Evolutionary conservation across 1,140 invertebrate species (phyloP).

Genomic region (Lepeophtheirus salmonis): DNA sequence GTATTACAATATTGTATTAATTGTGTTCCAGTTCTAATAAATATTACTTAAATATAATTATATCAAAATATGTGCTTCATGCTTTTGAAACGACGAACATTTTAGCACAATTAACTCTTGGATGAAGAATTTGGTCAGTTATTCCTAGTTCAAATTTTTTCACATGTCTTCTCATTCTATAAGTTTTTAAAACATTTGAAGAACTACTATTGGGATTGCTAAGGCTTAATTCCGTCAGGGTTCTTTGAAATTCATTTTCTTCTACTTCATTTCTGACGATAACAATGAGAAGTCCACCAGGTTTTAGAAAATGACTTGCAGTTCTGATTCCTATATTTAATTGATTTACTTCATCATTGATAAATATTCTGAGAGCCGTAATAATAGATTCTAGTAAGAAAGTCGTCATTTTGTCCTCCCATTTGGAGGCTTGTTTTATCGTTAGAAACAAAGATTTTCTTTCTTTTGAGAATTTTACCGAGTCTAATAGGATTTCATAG

Average conservation of each 20-base stretch:
- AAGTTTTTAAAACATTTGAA: not conserved
- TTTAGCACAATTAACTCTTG: not conserved
- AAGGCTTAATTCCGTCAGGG: no score
- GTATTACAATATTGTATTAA: no score
- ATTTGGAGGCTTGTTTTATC: not conserved
- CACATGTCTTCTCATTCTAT: not conserved
- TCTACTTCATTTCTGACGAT: not conserved
- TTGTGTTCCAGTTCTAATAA: no score
- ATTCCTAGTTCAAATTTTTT: not conserved
- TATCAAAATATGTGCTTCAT: not conserved
- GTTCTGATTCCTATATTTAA: not conserved
- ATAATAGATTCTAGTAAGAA: not conserved
- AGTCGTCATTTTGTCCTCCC: not conserved
- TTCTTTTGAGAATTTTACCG: not conserved
- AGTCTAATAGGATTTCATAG: not conserved
- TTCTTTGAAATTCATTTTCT: not conserved
- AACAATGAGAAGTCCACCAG: not conserved
- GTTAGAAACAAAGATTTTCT: not conserved
- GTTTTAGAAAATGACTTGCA: not conserved
- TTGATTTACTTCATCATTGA: not conserved
- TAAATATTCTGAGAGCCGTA: not conserved
- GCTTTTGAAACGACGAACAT: not conserved
- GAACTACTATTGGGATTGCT: not conserved
- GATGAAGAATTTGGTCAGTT: not conserved
- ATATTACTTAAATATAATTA: not conserved